These are phyloP conservation scores for Cariama cristata DNA, from an alignment of 2,113 vertebrate species.

Conservation along the genomic window DNA sequence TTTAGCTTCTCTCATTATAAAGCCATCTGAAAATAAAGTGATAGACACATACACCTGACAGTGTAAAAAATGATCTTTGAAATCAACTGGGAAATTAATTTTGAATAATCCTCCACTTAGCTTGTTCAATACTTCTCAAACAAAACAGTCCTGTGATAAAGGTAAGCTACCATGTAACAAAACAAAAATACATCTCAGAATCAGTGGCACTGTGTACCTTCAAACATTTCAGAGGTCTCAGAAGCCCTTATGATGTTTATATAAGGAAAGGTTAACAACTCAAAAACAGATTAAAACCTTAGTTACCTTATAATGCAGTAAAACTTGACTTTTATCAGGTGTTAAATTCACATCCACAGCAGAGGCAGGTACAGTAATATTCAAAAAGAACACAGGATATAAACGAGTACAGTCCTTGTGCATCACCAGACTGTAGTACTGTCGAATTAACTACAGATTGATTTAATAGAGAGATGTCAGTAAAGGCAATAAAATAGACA, in stretches of 20 bases:
- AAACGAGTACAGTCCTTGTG: conserved; percentile 79
- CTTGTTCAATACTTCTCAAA: neutral
- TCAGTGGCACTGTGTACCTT: neutral
- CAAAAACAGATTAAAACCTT: neutral
- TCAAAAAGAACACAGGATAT: conserved; percentile 88
- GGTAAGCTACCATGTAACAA: neutral
- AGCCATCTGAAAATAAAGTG: neutral
- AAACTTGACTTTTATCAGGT: conserved; percentile 94
- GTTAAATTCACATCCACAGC: conserved; percentile 92
- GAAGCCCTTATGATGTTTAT: neutral
- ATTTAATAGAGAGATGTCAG: neutral
- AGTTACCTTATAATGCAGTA: conserved; percentile 94
- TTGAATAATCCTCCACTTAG: neutral
- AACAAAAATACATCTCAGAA: neutral
- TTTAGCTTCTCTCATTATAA: neutral
- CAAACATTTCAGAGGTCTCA: neutral
- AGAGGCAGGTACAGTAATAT: conserved; percentile 84
- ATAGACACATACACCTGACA: neutral
- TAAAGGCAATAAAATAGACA: neutral
- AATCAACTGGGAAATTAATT: neutral
- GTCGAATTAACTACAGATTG: conserved; percentile 84
- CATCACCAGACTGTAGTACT: conserved; percentile 80
- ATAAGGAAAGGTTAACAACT: neutral
- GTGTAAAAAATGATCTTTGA: neutral
- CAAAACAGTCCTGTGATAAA: neutral